Base-by-base conservation (phyloP, 2,888 invertebrate species). In the Ephialtes manifestator region DNA sequence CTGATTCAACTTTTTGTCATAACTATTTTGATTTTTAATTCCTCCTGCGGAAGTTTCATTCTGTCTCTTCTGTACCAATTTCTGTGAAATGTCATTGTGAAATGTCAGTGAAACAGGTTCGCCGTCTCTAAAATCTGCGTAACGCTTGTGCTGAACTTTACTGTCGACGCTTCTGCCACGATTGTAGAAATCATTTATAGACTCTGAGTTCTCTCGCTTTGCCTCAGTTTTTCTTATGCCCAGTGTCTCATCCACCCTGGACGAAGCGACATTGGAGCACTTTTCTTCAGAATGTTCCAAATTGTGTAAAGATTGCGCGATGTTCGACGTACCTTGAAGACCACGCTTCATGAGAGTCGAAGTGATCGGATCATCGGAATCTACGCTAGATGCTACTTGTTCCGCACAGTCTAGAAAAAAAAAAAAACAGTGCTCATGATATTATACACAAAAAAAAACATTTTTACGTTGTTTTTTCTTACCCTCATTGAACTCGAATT, bases 401-500 rank as follows among this genome's bases (percentile, higher is more conserved):
- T 94, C 94, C 0, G 93, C 92, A 63, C 92, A 92, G 90, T 93
- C 94, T 94, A 86, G 60, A 91, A 92, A 31, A 8, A 35, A 4
- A 76, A 35, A 13, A 35, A 43, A 65, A 13, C 39, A 53, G 67
- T 18, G 1, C 11, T 4, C 13, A 51, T 20, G 1, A 24, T 18
- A 48, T 8, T 20, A 4, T 5, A 35, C 2, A 43, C 18, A 65
- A n/a, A 67, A 67, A 18, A 68, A 82, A 58, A 28, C 35, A 10
- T 35, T n/a, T 0, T 13, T 0, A 18, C 18, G 2, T 28, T 28
- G 2, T 28, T 55, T 2, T 4, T 63, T 15, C 24, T 89, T 91
- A 95, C 95, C 95, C 95, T 97, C 97, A 91, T 96, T 96, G 89
- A 97, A 96, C 94, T 98, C 97, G 92, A 98, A 97, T 93, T 97